Conservation (phyloP, 2,797 vertebrate genomes). For the Diglossa cyanea region DNA sequence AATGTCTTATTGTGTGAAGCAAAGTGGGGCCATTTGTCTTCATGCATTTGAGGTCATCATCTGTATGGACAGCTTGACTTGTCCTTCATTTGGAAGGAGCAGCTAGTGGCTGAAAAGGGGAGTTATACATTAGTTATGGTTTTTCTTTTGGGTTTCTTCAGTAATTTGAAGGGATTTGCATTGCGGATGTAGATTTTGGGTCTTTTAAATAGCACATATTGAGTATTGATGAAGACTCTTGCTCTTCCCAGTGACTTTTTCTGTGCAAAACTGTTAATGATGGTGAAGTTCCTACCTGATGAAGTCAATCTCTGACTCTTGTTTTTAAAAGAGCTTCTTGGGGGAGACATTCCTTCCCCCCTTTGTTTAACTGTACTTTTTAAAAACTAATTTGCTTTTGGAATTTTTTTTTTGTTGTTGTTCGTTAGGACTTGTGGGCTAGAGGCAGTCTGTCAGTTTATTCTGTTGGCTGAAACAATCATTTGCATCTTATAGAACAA, state of each 20-base stretch:
- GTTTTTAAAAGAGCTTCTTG: not conserved
- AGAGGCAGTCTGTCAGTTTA: not conserved
- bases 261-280: not conserved
- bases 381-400: not conserved
- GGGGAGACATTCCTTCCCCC: not conserved
- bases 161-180: not conserved
- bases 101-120: not conserved
- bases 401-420: not conserved
- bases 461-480: slow-evolving; percentile 3
- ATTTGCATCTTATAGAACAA: not conserved
- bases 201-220: not conserved
- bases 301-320: not conserved
- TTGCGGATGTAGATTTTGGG: not conserved
- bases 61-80: not conserved
- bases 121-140: not conserved
- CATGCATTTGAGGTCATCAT: not conserved
- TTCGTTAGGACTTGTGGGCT: not conserved
- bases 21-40: not conserved
- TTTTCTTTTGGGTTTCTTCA: not conserved
- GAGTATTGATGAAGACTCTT: not conserved
- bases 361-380: not conserved
- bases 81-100: not conserved
- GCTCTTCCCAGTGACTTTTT: not conserved
- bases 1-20: not conserved
- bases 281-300: not conserved